Base-by-base conservation (phyloP, 2,113 vertebrate genomes). In the Pagrus major region DNA sequence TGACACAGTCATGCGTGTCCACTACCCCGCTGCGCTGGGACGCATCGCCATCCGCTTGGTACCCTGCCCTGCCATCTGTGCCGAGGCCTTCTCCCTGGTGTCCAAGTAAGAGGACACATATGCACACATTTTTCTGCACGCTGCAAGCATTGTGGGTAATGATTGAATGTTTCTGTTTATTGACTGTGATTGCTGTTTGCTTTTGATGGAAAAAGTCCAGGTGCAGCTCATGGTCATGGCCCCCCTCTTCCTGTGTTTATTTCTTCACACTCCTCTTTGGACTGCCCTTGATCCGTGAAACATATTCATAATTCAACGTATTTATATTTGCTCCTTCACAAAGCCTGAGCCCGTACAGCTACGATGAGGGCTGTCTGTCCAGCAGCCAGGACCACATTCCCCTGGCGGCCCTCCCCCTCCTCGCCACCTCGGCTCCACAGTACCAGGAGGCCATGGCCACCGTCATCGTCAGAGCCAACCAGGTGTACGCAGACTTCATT, bases 381-480 rank as follows among this genome's bases (percentile, higher is more conserved):
- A 97, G 93, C 93, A 98, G 96, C 73, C 96, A 98, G 94, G 98
- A 99, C 92, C 98, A 98, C 87, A 95, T 99, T 81, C 98, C 98
- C 0, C 94, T 99, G 93, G 97, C 98, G 46, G 97, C 97, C 56
- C 94, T 99, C 81, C 97, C 98, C 25, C 95, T 99, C 73, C 91
- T 99, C 82, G 97, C 97, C 87, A 97, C 98, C 75, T 98, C 98
- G 11, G 95, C 97, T 60, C 98, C 98, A 6, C 96, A 96, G 82
- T 99, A 99, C 91, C 98, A 97, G 93, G 96, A 98, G 1, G 97
- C 97, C 0, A 96, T 99, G 64, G 95, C 96, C 56, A 93, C 95
- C 0, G 96, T 98, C 91, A 97, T 99, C 44, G 90, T 91, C 92
- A 93, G 96, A 82, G 96, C 97, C 83, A 99, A 99, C 91, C 97